A percentile compares a stretch with the other conserved stretches of the same genome.
Evolutionary conservation across 2,888 invertebrate species (phyloP).

Genomic region (Meghimatium bilineatum): DNA sequence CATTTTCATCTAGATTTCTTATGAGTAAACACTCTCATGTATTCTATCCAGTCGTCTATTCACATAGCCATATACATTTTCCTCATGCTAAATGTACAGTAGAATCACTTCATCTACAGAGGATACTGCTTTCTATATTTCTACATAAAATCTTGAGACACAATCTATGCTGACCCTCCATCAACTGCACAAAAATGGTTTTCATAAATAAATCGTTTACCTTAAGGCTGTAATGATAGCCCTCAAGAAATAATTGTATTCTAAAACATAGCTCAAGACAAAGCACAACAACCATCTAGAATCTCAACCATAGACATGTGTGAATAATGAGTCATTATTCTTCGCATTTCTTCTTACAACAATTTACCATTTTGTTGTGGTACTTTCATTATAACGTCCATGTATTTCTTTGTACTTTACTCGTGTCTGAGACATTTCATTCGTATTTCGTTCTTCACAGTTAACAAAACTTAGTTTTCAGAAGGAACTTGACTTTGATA

Average conservation of each 20-base stretch:
- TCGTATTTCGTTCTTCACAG: not conserved
- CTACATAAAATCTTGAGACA: slow-evolving; percentile 9
- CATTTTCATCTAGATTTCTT: not conserved
- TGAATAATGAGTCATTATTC: slow-evolving; percentile 9
- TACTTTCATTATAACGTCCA: slow-evolving; percentile 11
- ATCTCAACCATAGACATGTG: not conserved
- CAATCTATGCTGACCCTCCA: not conserved
- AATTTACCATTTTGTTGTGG: not conserved
- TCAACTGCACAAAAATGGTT: not conserved
- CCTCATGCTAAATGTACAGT: not conserved
- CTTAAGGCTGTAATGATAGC: not conserved
- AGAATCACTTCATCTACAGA: not conserved
- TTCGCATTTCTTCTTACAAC: not conserved
- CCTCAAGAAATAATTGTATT: slow-evolving; percentile 1
- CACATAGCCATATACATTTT: too few species aligned
- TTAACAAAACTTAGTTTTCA: slow-evolving; percentile 22
- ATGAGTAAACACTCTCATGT: not conserved
- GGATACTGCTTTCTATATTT: not conserved
- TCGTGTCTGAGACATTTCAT: slow-evolving; percentile 9
- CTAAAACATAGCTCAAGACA: slow-evolving; percentile 2
- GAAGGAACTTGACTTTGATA: not conserved
- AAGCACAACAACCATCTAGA: not conserved
- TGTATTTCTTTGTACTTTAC: not conserved
- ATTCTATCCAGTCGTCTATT: too few species aligned
- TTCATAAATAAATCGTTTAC: not conserved